Percentiles rank a stretch among this genome's conserved stretches.
Evolutionary conservation across 1,140 invertebrate genomes (phyloP).

Genomic region (Drosophila subobscura): DNA sequence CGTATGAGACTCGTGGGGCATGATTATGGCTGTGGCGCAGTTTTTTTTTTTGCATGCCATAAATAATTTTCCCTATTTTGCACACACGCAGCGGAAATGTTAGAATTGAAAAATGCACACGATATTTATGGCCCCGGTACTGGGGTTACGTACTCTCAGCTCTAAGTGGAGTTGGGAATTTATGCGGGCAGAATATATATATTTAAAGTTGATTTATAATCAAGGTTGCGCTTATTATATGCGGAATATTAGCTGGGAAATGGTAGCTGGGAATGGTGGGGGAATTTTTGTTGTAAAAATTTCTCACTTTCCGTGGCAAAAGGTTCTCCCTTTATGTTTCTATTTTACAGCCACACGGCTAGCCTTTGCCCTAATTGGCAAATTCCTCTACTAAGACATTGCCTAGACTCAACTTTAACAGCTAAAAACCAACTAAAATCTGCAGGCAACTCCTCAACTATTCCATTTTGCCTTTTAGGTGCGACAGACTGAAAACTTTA

Average conservation of each 20-base stretch:
- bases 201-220: slow-evolving; percentile 2
- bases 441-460: background rate
- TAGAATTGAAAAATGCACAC: slow-evolving; percentile 57
- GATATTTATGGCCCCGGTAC: slow-evolving; percentile 44
- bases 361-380: too few relatives aligned
- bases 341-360: too few relatives aligned
- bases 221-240: too few relatives aligned
- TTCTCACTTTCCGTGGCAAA: too few relatives aligned
- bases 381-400: too few relatives aligned
- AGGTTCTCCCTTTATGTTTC: too few relatives aligned
- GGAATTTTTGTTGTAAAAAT: too few relatives aligned
- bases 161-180: slow-evolving; percentile 26
- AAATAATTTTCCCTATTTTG: slow-evolving; percentile 54
- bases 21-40: slow-evolving; percentile 35
- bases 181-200: slow-evolving; percentile 53
- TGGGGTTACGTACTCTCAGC: slow-evolving; percentile 22
- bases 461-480: background rate
- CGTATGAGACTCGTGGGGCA: background rate
- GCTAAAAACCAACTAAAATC: too few relatives aligned
- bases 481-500: background rate
- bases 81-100: slow-evolving; percentile 45
- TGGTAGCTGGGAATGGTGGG: too few relatives aligned
- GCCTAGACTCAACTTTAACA: too few relatives aligned
- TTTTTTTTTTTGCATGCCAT: slow-evolving; percentile 51
- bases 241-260: background rate